Conservation (phyloP, 2,113 vertebrate species). For the Ictalurus punctatus region DNA sequence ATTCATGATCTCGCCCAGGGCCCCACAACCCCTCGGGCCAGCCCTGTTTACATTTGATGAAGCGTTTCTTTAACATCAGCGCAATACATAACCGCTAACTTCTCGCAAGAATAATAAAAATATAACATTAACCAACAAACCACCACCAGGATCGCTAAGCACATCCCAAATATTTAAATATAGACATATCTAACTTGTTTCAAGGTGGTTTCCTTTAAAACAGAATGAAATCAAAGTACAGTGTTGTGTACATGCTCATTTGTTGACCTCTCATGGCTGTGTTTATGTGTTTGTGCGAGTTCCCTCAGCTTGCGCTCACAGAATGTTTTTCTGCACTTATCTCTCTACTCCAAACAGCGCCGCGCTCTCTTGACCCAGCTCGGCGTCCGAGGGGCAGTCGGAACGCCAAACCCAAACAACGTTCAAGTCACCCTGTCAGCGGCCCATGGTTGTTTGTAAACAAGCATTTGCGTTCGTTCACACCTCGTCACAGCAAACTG, state of each 20-base stretch:
- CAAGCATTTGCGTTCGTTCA: slow-evolving; percentile 52
- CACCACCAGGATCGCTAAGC: not conserved
- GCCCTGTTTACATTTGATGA: no score
- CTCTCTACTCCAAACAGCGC: slow-evolving; percentile 54
- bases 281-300: slow-evolving; percentile 39
- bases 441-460: slow-evolving; percentile 54
- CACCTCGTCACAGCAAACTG: slow-evolving; percentile 50
- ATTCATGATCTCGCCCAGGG: no score
- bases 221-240: not conserved
- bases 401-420: slow-evolving; percentile 59
- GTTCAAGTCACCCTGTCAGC: slow-evolving; percentile 40
- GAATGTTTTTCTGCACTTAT: slow-evolving; percentile 56
- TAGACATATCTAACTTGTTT: not conserved
- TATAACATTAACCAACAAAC: not conserved
- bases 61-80: no score
- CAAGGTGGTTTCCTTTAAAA: not conserved
- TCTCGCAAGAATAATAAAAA: no score
- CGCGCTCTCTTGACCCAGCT: slow-evolving; percentile 51
- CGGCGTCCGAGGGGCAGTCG: slow-evolving; percentile 38
- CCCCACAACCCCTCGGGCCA: no score
- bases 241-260: not conserved
- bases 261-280: slow-evolving; percentile 7
- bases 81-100: no score
- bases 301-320: slow-evolving; percentile 39
- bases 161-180: not conserved